These are phyloP conservation scores for Myotis davidii DNA, from an alignment of 2,113 vertebrate genomes.

Conservation along the genomic window DNA sequence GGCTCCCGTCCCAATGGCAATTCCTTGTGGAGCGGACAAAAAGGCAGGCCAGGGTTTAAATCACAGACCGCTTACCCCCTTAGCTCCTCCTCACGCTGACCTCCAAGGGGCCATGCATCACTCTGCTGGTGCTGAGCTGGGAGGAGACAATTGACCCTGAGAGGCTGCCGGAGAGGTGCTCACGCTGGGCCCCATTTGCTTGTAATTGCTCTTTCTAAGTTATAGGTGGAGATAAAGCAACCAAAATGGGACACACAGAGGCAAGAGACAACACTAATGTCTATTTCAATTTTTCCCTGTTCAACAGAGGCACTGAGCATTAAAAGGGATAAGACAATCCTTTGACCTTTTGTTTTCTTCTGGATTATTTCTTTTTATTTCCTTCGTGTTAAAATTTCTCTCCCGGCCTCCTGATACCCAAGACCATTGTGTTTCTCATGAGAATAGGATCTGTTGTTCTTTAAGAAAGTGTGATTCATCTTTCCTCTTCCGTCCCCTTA, in stretches of 20 bases:
- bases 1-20: slow-evolving; percentile 68
- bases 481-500: slow-evolving; percentile 73
- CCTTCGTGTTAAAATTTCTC: slow-evolving; percentile 74
- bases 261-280: slow-evolving; percentile 83
- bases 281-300: slow-evolving; percentile 80
- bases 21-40: slow-evolving; percentile 80
- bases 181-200: slow-evolving; percentile 86
- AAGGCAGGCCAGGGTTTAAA: slow-evolving; percentile 82
- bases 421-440: slow-evolving; percentile 76
- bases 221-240: slow-evolving; percentile 86
- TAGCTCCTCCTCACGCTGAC: slow-evolving; percentile 73
- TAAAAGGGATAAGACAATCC: slow-evolving; percentile 41
- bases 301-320: slow-evolving; percentile 72
- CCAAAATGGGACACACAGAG: slow-evolving; percentile 83
- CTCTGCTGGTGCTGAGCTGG: slow-evolving; percentile 81
- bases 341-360: slow-evolving; percentile 60
- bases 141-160: slow-evolving; percentile 83
- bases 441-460: slow-evolving; percentile 76
- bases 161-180: slow-evolving; percentile 80
- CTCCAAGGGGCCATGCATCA: slow-evolving; percentile 83
- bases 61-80: slow-evolving; percentile 79
- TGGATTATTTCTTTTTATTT: slow-evolving; percentile 72
- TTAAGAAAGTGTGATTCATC: slow-evolving; percentile 77
- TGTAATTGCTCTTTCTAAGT: slow-evolving; percentile 87
- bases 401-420: slow-evolving; percentile 75